These are phyloP conservation scores for Lycia hirtaria DNA, from an alignment of 2,888 invertebrate genomes.

Conservation along the genomic window DNA sequence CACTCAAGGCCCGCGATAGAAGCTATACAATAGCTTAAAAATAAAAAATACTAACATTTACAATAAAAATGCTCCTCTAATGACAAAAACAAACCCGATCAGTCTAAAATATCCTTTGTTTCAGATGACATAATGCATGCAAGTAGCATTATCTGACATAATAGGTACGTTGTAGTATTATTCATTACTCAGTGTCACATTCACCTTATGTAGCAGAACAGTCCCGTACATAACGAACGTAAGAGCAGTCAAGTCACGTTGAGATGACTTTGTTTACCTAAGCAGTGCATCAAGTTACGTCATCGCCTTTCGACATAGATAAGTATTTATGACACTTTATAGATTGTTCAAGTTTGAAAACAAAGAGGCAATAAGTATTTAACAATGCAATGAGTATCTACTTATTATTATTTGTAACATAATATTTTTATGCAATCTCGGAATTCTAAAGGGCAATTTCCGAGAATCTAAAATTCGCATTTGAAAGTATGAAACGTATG, in stretches of 20 bases:
- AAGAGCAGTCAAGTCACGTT: conserved; percentile 18
- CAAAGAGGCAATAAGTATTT: neutral
- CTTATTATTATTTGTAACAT: too few species aligned
- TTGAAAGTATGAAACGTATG: too few species aligned
- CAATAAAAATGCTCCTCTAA: too few species aligned
- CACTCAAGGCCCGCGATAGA: too few species aligned
- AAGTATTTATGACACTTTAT: conserved; percentile 2
- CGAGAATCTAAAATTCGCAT: too few species aligned
- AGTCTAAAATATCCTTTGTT: neutral
- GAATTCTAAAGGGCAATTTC: too few species aligned
- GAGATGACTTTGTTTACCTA: conserved; percentile 38
- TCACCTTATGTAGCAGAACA: conserved; percentile 3
- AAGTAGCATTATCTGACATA: conserved; percentile 8
- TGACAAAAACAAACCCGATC: too few species aligned
- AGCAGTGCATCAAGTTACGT: conserved; percentile 42
- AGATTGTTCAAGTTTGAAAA: neutral
- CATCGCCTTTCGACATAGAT: conserved; percentile 40
- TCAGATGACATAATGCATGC: conserved; percentile 8
- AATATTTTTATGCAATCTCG: too few species aligned
- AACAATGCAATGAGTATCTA: too few species aligned
- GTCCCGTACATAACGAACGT: neutral
- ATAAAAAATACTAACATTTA: too few species aligned
- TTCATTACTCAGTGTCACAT: neutral
- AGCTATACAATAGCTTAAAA: too few species aligned
- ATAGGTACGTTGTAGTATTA: too few species aligned